Percentiles rank a stretch among this genome's conserved stretches.
phyloP scores from a whole-genome alignment of 2,888 invertebrate species.

The Coremacera marginata region DNA sequence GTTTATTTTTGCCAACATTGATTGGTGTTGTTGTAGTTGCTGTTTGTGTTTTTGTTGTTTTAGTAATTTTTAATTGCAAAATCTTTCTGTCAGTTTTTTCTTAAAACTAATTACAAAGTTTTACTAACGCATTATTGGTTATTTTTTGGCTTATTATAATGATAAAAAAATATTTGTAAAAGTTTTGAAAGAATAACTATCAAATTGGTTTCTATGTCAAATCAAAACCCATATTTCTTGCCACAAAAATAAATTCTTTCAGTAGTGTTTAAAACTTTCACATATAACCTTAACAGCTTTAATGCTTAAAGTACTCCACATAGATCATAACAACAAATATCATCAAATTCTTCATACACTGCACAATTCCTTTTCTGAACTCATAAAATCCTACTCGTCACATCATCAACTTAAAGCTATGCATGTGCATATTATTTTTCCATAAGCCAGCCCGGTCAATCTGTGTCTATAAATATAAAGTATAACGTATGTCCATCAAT shows the following conservation, averaged over 20 bases:
- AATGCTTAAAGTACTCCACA: no score
- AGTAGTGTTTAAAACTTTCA: no score
- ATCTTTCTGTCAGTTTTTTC: neutral
- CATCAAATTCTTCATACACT: neutral
- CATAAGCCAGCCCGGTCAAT: no score
- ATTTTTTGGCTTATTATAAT: no score
- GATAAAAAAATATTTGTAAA: no score
- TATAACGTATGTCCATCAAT: neutral
- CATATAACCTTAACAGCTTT: no score
- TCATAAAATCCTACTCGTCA: neutral
- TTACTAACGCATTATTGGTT: neutral
- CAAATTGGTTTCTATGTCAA: no score
- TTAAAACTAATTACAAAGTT: constrained; percentile 25
- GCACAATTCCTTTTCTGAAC: neutral
- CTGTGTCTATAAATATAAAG: neutral
- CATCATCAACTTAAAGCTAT: neutral
- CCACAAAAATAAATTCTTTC: no score
- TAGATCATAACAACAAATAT: neutral
- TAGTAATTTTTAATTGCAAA: constrained; percentile 13
- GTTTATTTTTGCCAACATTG: constrained; percentile 26
- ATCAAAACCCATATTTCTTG: no score
- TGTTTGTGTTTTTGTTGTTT: neutral
- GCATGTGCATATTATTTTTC: no score
- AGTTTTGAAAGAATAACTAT: no score
- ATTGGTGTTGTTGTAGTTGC: neutral